Base-by-base conservation (phyloP, 2,113 vertebrate genomes). In the Scatophagus argus region DNA sequence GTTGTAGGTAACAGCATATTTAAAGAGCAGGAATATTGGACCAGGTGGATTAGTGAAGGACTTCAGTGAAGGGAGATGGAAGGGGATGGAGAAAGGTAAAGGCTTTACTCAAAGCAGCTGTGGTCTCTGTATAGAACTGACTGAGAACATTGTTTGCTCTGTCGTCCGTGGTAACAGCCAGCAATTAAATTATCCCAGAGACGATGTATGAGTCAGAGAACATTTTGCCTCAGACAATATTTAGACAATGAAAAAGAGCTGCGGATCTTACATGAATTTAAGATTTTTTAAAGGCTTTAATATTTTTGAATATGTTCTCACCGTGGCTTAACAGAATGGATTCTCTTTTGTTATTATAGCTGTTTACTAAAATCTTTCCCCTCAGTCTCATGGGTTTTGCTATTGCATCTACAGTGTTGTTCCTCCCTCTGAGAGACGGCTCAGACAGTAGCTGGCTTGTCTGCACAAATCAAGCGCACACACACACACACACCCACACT, bases 111-210 rank as follows among this genome's bases (percentile, higher is more conserved):
- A 68, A 16, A 74, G 63, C 25, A 38, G 23, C 75, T 49, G 74
- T 46, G 41, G 62, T 63, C 66, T 79, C 31, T 72, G 43, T 63
- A 8, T 31, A 27, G 62, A 25, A 64, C 64, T 70, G 52, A 60
- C 58, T 41, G 46, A 77, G 34, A 34, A 43, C 36, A 60, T 44
- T 88, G 68, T 85, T 81, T 81, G 68, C 74, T 78, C 60, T 19
- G 89, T 87, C 72, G 72, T 67, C 77, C 77, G 34, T 87, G 67
- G 90, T 51, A 90, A 91, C 90, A 56, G 83, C 47, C 49, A 1
- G 39, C n/a, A 32, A 17, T 77, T 76, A 58, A 47, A 68, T 52
- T 63, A 71, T 72, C 76, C 55, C 43, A 1, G 19, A 67, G 74
- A 52, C n/a, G 11, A 25, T 1, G 10, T 36, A 36, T 81, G 82